A percentile compares a stretch with the other conserved stretches of the same genome.
Evolutionary conservation across 2,797 vertebrate genomes (phyloP).

Genomic region (Eulemur mongoz): DNA sequence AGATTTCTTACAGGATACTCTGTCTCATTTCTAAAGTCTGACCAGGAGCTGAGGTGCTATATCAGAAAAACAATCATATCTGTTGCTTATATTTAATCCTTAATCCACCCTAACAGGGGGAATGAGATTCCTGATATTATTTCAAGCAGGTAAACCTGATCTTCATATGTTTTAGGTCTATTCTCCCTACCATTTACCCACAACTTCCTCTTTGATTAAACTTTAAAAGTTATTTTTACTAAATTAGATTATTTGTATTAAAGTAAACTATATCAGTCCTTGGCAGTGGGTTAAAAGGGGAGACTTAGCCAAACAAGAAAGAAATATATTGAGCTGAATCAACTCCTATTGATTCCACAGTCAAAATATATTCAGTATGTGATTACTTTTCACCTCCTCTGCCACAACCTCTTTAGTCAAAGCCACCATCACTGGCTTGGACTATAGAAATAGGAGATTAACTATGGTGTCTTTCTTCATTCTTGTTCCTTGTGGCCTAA

Average conservation of each 20-base stretch:
- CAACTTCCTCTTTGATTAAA: neutral
- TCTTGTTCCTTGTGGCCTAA: neutral
- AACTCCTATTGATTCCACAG: neutral
- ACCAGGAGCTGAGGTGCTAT: neutral
- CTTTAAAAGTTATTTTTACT: neutral
- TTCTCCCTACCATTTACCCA: neutral
- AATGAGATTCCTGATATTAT: neutral
- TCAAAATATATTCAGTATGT: neutral
- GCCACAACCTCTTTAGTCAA: neutral
- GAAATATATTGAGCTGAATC: neutral
- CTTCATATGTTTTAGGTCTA: neutral
- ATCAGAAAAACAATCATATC: neutral
- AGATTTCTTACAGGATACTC: neutral
- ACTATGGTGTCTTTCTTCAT: neutral
- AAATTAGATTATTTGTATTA: conserved; percentile 1
- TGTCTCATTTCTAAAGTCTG: neutral
- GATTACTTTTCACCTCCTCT: neutral
- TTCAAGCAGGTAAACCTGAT: neutral
- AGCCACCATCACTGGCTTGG: neutral
- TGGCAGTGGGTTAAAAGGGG: neutral
- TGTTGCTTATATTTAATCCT: neutral
- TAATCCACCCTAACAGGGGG: neutral
- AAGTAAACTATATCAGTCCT: neutral
- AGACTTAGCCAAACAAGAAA: neutral
- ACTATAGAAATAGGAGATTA: neutral